Conservation (phyloP, 1,140 invertebrate genomes). For the Grapholita molesta region DNA sequence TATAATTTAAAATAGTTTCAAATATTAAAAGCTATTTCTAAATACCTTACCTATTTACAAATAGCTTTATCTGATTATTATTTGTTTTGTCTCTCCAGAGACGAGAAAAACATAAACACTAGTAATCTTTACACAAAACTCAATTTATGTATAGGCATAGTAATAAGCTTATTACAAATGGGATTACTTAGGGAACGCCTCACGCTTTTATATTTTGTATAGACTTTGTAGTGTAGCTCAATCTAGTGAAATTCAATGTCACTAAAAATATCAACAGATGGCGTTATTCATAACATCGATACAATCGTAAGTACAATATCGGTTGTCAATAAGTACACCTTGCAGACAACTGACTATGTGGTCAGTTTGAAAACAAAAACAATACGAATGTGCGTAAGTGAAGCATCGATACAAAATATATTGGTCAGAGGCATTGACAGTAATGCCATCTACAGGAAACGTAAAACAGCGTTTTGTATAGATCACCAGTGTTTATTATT, state of each 20-base stretch:
- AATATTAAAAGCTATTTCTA: slow-evolving; percentile 70
- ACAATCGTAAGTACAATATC: no score
- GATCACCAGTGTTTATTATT: background rate
- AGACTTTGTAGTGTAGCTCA: no score
- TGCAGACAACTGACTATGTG: no score
- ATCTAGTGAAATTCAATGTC: no score
- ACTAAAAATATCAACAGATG: no score
- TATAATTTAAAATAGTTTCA: slow-evolving; percentile 48
- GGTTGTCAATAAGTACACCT: no score
- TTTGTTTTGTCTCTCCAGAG: slow-evolving; percentile 20
- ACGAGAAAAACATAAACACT: background rate
- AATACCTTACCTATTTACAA: slow-evolving; percentile 64
- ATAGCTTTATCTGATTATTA: slow-evolving; percentile 45
- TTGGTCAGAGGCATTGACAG: no score
- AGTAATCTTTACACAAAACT: background rate
- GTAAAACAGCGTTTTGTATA: background rate
- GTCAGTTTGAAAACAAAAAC: no score
- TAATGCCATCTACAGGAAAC: background rate
- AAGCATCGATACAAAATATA: no score
- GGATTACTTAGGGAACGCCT: background rate
- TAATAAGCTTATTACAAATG: background rate
- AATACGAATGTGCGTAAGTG: no score
- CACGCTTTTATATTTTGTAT: no score
- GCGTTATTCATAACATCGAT: no score
- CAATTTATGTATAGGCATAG: slow-evolving; percentile 6